A percentile compares a stretch with the other conserved stretches of the same genome.
These are phyloP conservation scores for Caenorhabditis drosophilae DNA, from an alignment of 2,888 invertebrate species.

Conservation along the genomic window DNA sequence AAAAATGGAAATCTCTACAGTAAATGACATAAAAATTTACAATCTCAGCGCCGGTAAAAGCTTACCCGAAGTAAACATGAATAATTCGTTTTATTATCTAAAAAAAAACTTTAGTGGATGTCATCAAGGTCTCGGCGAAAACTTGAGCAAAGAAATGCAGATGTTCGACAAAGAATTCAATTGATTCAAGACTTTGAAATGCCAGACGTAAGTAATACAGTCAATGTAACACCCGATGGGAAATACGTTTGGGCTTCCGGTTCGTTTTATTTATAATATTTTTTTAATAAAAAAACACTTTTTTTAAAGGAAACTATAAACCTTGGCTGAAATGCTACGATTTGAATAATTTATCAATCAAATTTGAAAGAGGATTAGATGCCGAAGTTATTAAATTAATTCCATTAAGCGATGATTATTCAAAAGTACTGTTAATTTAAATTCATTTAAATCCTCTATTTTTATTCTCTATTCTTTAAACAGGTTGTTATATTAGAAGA, in stretches of 20 bases:
- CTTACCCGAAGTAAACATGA: slow-evolving; percentile 91
- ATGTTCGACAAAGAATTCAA: slow-evolving; percentile 87
- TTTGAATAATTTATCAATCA: slow-evolving; percentile 90
- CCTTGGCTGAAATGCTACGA: slow-evolving; percentile 95
- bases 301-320: slow-evolving; percentile 78
- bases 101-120: too few relatives aligned
- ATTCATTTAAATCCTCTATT: too few relatives aligned
- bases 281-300: background rate
- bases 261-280: too few relatives aligned
- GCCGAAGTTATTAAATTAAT: slow-evolving; percentile 93
- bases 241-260: slow-evolving; percentile 91
- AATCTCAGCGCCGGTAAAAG: slow-evolving; percentile 96
- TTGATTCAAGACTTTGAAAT: slow-evolving; percentile 98
- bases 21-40: slow-evolving; percentile 95
- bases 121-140: slow-evolving; percentile 71
- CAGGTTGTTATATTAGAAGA: slow-evolving; percentile 86
- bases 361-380: slow-evolving; percentile 97
- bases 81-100: too few relatives aligned
- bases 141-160: slow-evolving; percentile 72
- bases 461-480: too few relatives aligned
- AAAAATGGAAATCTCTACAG: slow-evolving; percentile 61
- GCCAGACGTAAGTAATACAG: slow-evolving; percentile 85
- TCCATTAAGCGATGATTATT: slow-evolving; percentile 90
- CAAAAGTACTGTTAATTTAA: too few relatives aligned
- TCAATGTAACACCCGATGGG: slow-evolving; percentile 86